Percentiles rank a stretch among this genome's conserved stretches.
These are phyloP conservation scores for Ciconia maguari DNA, from an alignment of 2,113 vertebrate genomes.

Conservation along the genomic window DNA sequence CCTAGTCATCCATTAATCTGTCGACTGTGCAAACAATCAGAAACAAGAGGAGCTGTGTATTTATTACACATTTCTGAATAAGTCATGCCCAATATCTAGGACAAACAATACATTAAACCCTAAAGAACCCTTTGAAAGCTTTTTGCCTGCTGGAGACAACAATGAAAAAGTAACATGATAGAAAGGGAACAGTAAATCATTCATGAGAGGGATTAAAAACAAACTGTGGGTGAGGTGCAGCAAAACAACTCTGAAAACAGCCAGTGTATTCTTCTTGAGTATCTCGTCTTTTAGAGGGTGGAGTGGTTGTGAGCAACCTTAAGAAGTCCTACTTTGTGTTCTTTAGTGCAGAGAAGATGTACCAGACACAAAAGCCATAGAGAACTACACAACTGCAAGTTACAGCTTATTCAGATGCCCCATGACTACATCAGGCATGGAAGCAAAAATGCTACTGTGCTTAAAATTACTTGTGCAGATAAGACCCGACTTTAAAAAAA, in stretches of 20 bases:
- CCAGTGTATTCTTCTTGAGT: not conserved
- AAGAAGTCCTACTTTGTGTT: not conserved
- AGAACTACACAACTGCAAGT: not conserved
- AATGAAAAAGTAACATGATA: constrained; percentile 43
- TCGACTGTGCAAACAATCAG: not conserved
- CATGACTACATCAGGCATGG: not conserved
- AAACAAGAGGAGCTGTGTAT: constrained; percentile 11
- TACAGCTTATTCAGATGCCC: not conserved
- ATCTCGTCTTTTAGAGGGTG: not conserved
- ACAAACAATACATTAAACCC: constrained; percentile 31
- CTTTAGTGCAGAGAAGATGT: not conserved
- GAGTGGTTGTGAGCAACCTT: not conserved
- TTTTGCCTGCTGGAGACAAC: constrained; percentile 9
- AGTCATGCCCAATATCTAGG: constrained; percentile 28
- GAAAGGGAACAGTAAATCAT: constrained; percentile 50
- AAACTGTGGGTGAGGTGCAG: not conserved
- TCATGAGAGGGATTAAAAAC: constrained; percentile 29
- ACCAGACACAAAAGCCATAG: not conserved
- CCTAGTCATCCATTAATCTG: not conserved
- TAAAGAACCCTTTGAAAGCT: constrained; percentile 29
- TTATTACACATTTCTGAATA: constrained; percentile 47
- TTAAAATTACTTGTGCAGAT: not conserved
- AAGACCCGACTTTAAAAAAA: not conserved
- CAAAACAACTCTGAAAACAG: not conserved
- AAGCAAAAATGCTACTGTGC: not conserved